Base-by-base conservation (phyloP, 2,113 vertebrate species). In the Paramisgurnus dabryanus region DNA sequence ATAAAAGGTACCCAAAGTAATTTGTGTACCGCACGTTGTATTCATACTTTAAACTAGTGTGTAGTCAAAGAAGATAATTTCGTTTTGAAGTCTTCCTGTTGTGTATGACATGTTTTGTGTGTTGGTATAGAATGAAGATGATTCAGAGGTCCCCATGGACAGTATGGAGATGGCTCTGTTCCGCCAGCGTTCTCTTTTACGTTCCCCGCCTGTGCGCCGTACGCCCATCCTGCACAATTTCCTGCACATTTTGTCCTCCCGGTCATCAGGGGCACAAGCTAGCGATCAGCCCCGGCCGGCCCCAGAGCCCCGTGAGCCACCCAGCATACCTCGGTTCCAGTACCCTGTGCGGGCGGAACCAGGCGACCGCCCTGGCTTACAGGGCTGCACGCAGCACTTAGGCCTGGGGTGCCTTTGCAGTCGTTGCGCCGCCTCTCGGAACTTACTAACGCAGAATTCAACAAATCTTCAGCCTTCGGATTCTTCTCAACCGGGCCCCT, bases 161-260 rank as follows among this genome's bases (percentile, higher is more conserved):
- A 97, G 96, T 49, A 94, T 97, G 27, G 97, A 98, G 92, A 93
- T 98, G 92, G 93, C 96, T 5, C 95, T 97, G 84, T 98, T 96
- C 85, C 95, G 97, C 0, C 98, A 99, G 88, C 97, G 97, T 0
- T 95, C 97, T 57, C 95, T 99, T 82, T 91, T 98, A 83, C 96
- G 96, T 0, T 96, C 98, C 27, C 98, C 98, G 80, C 98, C 97
- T 0, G 96, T 99, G 74, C 96, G 98, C 40, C 96, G 98, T 81
- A 98, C 97, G 0, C 98, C 98, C 64, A 96, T 99, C 79, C 96
- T 99, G 72, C 98, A 99, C 93, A 99, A 99, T 92, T 99, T 99
- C 91, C 95, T 99, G 83, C 98, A 99, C 91, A 99, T 99, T 92
- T 90, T 99, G 89, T 98, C 97, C 39, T 98, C 96, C 9, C 97